Percentiles rank a stretch among this genome's conserved stretches.
phyloP scores from a whole-genome alignment of 2,888 invertebrate genomes.

The Lasioglossum figueresi region DNA sequence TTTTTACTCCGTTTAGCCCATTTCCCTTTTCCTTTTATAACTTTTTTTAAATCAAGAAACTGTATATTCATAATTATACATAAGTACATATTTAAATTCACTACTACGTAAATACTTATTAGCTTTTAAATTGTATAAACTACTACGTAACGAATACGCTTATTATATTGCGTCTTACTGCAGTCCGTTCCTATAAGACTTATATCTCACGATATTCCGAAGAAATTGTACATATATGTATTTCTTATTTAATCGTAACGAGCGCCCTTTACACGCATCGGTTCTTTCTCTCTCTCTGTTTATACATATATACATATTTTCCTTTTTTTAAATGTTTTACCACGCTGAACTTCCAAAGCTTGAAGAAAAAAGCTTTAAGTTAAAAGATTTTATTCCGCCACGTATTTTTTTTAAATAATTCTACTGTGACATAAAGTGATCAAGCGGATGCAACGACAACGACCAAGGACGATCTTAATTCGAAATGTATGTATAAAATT shows the following conservation, averaged over 20 bases:
- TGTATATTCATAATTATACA: slow-evolving; percentile 46
- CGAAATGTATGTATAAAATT: slow-evolving; percentile 60
- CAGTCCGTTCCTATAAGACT: slow-evolving; percentile 53
- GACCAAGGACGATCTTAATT: slow-evolving; percentile 12
- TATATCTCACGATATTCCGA: slow-evolving; percentile 29
- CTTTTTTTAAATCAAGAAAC: slow-evolving; percentile 42
- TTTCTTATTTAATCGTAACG: slow-evolving; percentile 51
- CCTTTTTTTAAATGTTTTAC: slow-evolving; percentile 8
- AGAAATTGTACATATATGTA: slow-evolving; percentile 52
- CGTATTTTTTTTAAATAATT: slow-evolving; percentile 32
- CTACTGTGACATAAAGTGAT: slow-evolving; percentile 51
- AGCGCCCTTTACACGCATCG: slow-evolving; percentile 73
- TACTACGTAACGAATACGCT: slow-evolving; percentile 70
- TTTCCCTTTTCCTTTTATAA: slow-evolving; percentile 55
- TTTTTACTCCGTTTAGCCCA: slow-evolving; percentile 62
- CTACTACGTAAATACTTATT: slow-evolving; percentile 31
- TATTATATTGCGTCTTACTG: slow-evolving; percentile 56
- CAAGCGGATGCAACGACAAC: slow-evolving; percentile 54
- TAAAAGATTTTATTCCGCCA: background rate
- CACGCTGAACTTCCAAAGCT: slow-evolving; percentile 11
- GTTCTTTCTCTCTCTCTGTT: slow-evolving; percentile 18
- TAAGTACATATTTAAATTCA: slow-evolving; percentile 37
- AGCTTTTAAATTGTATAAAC: slow-evolving; percentile 23
- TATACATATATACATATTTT: background rate
- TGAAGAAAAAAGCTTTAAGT: background rate